Evolutionary conservation across 1,140 invertebrate species (phyloP).

Genomic region (Drosophila tani): DNA sequence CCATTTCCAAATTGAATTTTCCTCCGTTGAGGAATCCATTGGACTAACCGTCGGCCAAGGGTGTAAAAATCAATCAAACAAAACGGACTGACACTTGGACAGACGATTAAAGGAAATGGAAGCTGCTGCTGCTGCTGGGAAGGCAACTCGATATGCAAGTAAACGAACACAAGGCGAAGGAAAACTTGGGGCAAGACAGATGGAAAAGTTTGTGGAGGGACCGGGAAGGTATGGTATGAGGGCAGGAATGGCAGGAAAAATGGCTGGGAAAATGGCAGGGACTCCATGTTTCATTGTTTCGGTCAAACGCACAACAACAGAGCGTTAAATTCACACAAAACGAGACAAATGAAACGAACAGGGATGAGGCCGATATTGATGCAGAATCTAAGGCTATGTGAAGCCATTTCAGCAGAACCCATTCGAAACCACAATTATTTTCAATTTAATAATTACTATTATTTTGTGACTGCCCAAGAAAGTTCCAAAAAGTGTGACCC

Average conservation of each 20-base stretch:
- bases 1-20: slow-evolving; percentile 44
- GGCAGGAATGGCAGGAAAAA: not conserved
- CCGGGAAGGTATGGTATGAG: not conserved
- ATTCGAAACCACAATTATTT: too few relatives aligned
- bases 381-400: not conserved
- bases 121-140: slow-evolving; percentile 3
- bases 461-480: too few relatives aligned
- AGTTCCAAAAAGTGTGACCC: too few relatives aligned
- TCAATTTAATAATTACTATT: not conserved
- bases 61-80: slow-evolving; percentile 51
- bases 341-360: slow-evolving; percentile 10
- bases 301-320: slow-evolving; percentile 71
- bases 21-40: slow-evolving; percentile 4
- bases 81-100: slow-evolving; percentile 49
- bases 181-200: slow-evolving; percentile 33
- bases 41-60: slow-evolving; percentile 33
- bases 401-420: slow-evolving; percentile 4
- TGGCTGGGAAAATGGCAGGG: slow-evolving; percentile 24
- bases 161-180: slow-evolving; percentile 1
- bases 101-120: slow-evolving; percentile 47
- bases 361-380: slow-evolving; percentile 19
- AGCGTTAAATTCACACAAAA: slow-evolving; percentile 59
- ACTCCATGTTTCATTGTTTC: slow-evolving; percentile 64
- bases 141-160: slow-evolving; percentile 42
- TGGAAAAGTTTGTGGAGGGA: slow-evolving; percentile 22